These are phyloP conservation scores for Cochlearius cochlearius DNA, from an alignment of 2,113 vertebrate species.

Conservation along the genomic window DNA sequence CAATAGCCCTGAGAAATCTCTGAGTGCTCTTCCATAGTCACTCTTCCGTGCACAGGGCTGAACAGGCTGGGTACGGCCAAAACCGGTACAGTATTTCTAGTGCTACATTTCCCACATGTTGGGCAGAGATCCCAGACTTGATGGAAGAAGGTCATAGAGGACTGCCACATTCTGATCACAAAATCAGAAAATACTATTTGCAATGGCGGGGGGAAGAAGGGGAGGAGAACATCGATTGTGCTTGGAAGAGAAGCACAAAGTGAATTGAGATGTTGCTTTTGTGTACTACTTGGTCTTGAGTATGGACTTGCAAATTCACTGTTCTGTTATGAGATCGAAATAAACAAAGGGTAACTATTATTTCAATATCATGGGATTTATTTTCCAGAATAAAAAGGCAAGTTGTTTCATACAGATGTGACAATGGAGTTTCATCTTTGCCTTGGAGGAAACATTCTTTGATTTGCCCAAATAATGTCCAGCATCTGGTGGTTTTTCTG, in stretches of 20 bases:
- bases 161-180: background rate
- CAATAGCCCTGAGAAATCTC: background rate
- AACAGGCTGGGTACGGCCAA: background rate
- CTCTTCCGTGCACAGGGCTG: fast-evolving
- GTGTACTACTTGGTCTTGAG: background rate
- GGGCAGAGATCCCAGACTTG: background rate
- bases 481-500: background rate
- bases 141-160: background rate
- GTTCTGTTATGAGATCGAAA: background rate
- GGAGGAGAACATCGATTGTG: background rate
- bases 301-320: background rate
- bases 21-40: background rate
- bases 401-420: background rate
- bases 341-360: background rate
- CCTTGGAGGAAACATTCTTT: background rate
- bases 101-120: background rate
- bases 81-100: background rate
- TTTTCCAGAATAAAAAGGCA: background rate
- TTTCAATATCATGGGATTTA: background rate
- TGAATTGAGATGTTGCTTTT: background rate
- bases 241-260: background rate
- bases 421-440: background rate
- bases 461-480: background rate
- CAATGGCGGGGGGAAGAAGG: background rate
- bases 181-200: background rate